Evolutionary conservation across 2,888 invertebrate species (phyloP).

Genomic region (Tyria jacobaeae): DNA sequence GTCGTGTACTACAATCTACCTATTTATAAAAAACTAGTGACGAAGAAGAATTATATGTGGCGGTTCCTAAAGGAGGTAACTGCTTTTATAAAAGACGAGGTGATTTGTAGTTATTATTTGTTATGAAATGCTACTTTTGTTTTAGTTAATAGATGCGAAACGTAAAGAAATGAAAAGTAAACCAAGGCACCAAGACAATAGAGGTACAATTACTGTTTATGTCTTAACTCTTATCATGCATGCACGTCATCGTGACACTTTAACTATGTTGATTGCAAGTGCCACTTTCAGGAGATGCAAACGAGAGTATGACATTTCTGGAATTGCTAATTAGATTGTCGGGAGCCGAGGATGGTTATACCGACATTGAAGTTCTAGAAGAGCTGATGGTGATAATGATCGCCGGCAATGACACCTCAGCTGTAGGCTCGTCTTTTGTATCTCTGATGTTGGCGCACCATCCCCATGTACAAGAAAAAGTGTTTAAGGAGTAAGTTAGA

Average conservation of each 20-base stretch:
- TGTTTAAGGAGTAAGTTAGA: conserved; percentile 55
- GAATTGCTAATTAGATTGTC: conserved; percentile 54
- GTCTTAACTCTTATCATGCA: neutral
- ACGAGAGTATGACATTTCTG: conserved; percentile 47
- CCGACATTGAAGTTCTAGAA: conserved; percentile 55
- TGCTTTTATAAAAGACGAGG: neutral
- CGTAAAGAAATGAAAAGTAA: conserved; percentile 5
- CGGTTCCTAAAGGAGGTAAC: conserved; percentile 40
- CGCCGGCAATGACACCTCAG: conserved; percentile 65
- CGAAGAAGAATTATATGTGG: conserved; percentile 32
- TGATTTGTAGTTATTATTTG: neutral
- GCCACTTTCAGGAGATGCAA: neutral
- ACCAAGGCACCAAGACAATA: neutral
- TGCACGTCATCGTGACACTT: too few relatives aligned
- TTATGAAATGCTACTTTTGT: neutral
- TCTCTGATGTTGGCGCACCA: conserved; percentile 54
- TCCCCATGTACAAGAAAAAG: conserved; percentile 55
- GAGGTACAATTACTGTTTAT: neutral
- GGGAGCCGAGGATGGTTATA: conserved; percentile 38
- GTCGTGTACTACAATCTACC: conserved; percentile 42
- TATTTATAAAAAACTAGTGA: conserved; percentile 19
- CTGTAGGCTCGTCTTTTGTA: conserved; percentile 54
- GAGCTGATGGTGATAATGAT: conserved; percentile 57
- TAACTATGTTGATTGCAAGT: neutral
- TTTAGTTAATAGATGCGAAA: conserved; percentile 18